phyloP scores from a whole-genome alignment of 2,888 invertebrate species.

The Drosophila limbata region DNA sequence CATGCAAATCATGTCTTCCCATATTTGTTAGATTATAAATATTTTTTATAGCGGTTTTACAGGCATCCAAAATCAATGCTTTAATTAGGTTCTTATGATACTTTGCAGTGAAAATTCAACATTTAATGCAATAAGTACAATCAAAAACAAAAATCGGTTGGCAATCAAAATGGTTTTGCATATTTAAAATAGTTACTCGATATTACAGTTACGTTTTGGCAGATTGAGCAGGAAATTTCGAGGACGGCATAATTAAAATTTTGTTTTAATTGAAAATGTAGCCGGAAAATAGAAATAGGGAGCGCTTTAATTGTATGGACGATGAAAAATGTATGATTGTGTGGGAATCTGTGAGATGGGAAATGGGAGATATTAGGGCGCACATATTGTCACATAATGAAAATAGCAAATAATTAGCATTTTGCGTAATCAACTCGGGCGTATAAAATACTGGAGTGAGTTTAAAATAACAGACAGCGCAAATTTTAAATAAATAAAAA shows the following conservation, averaged over 20 bases:
- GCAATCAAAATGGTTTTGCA: conserved; percentile 49
- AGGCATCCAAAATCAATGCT: conserved; percentile 25
- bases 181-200: conserved; percentile 40
- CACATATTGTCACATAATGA: conserved; percentile 76
- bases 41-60: neutral
- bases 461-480: conserved; percentile 35
- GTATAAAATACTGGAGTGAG: conserved; percentile 29
- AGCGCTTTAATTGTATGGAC: conserved; percentile 49
- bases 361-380: neutral
- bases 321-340: neutral
- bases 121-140: conserved; percentile 32
- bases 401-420: conserved; percentile 82
- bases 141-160: conserved; percentile 30
- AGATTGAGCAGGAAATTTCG: conserved; percentile 23
- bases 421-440: conserved; percentile 75
- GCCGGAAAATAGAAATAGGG: neutral
- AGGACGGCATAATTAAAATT: conserved; percentile 42
- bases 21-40: neutral
- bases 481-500: conserved; percentile 59
- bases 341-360: neutral
- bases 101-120: conserved; percentile 19
- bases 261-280: conserved; percentile 51
- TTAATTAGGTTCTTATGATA: conserved; percentile 50
- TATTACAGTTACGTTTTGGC: conserved; percentile 21
- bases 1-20: no score